A percentile compares a stretch with the other conserved stretches of the same genome.
Evolutionary conservation across 1,140 invertebrate genomes (phyloP).

Genomic region (Tetranychus urticae): DNA sequence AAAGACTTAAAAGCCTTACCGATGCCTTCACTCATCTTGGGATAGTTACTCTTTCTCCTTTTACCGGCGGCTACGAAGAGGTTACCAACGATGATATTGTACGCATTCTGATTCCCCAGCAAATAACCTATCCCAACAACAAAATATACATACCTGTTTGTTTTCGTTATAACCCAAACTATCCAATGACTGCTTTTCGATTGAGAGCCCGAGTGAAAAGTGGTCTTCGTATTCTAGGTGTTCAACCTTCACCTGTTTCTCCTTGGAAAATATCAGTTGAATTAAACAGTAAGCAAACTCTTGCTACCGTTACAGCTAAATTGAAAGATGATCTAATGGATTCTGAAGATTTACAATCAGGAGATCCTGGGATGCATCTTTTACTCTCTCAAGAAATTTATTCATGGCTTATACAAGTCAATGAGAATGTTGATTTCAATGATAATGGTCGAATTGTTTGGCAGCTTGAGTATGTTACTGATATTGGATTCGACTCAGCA

Average conservation of each 20-base stretch:
- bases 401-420: constrained; percentile 67
- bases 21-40: neutral
- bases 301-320: constrained; percentile 57
- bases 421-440: constrained; percentile 40
- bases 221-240: constrained; percentile 52
- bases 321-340: constrained; percentile 20
- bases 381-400: constrained; percentile 46
- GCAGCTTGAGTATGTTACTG: constrained; percentile 38
- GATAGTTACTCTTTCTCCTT: constrained; percentile 3
- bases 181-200: constrained; percentile 43
- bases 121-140: constrained; percentile 60
- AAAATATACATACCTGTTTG: constrained; percentile 61
- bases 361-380: neutral
- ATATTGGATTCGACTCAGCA: neutral
- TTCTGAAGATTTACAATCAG: neutral
- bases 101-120: constrained; percentile 59
- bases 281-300: constrained; percentile 50
- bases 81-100: constrained; percentile 48
- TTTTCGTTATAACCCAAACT: constrained; percentile 31
- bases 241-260: constrained; percentile 36
- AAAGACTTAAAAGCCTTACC: neutral
- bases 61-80: constrained; percentile 43
- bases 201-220: constrained; percentile 64
- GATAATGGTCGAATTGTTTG: constrained; percentile 56
- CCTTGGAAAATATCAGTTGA: constrained; percentile 59